Conservation (phyloP, 2,888 invertebrate genomes). For the Congeria kusceri region DNA sequence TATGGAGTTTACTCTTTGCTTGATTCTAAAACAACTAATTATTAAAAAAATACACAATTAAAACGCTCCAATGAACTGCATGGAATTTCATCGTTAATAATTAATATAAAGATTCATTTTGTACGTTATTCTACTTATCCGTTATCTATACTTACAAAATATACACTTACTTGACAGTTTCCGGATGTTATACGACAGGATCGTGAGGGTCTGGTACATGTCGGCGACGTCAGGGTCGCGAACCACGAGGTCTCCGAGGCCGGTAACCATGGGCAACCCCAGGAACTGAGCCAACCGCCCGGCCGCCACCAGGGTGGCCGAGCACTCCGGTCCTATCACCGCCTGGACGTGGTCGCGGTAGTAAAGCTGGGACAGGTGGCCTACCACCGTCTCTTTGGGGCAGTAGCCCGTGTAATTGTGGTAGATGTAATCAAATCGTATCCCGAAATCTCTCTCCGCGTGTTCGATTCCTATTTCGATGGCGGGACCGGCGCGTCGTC, state of each 20-base stretch:
- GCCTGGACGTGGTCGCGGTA: conserved; percentile 56
- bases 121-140: too few species aligned
- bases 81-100: too few species aligned
- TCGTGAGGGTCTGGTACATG: conserved; percentile 66
- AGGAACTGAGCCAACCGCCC: conserved; percentile 63
- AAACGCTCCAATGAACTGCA: too few species aligned
- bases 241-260: conserved; percentile 63
- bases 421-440: conserved; percentile 49
- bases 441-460: conserved; percentile 46
- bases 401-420: conserved; percentile 64
- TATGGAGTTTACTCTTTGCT: too few species aligned
- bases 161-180: conserved; percentile 68
- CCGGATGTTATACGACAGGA: conserved; percentile 66
- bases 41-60: too few species aligned
- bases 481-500: conserved; percentile 59
- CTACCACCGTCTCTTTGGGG: conserved; percentile 56
- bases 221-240: conserved; percentile 43
- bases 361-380: conserved; percentile 61
- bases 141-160: too few species aligned
- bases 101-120: too few species aligned
- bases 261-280: conserved; percentile 62
- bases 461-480: conserved; percentile 60
- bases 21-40: too few species aligned
- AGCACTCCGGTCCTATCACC: conserved; percentile 67
- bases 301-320: conserved; percentile 50